Percentiles rank a stretch among this genome's conserved stretches.
phyloP scores from a whole-genome alignment of 1,140 invertebrate species.

The Metopolophium dirhodum region DNA sequence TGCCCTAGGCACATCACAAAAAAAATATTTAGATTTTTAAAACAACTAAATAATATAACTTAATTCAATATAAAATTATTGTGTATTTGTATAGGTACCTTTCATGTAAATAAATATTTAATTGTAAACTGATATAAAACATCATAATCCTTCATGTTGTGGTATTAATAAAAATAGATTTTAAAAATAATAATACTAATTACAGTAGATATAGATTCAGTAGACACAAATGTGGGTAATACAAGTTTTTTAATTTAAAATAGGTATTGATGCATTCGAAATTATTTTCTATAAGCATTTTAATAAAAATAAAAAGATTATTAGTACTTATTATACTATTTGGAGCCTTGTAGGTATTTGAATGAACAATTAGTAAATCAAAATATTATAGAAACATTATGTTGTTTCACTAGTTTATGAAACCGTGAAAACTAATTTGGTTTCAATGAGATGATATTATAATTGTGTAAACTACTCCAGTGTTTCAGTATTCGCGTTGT shows the following conservation, averaged over 20 bases:
- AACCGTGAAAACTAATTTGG: background rate
- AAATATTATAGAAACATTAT: background rate
- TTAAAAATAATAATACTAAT: background rate
- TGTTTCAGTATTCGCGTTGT: background rate
- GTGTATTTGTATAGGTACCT: background rate
- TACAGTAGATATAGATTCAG: too few relatives aligned
- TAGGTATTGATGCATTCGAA: background rate
- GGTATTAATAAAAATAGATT: background rate
- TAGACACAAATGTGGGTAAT: background rate
- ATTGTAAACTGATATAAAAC: background rate
- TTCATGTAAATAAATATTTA: background rate
- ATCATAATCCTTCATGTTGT: background rate
- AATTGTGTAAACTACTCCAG: conserved; percentile 26
- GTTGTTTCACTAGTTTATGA: background rate
- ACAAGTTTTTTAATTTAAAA: background rate
- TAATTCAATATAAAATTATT: background rate
- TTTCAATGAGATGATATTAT: background rate
- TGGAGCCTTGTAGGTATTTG: background rate
- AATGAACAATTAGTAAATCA: background rate
- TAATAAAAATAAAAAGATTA: background rate
- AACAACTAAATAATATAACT: background rate
- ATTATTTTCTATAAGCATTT: background rate
- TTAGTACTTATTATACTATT: background rate
- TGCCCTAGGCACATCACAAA: too few relatives aligned
- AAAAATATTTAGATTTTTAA: background rate